These are phyloP conservation scores for Heliconius eleuchia DNA, from an alignment of 1,140 invertebrate genomes.

Conservation along the genomic window DNA sequence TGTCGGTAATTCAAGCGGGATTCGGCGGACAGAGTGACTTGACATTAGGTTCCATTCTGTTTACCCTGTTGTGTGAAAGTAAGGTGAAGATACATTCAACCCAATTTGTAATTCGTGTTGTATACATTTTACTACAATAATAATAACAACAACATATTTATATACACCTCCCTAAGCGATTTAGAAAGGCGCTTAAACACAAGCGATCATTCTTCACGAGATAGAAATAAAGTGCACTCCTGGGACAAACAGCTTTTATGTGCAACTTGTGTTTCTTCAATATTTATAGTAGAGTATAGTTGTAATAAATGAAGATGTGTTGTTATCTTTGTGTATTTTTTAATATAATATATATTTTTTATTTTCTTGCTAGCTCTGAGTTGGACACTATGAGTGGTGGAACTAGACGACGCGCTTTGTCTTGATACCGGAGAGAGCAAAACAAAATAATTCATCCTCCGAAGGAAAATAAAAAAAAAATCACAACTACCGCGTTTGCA, in stretches of 20 bases:
- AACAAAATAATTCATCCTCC: too few relatives aligned
- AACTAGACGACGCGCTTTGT: too few relatives aligned
- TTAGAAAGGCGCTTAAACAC: slow-evolving; percentile 21
- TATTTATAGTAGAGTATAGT: neutral
- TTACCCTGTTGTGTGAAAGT: too few relatives aligned
- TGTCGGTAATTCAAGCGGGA: too few relatives aligned
- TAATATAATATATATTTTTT: too few relatives aligned
- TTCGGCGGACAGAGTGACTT: too few relatives aligned
- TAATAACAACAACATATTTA: neutral
- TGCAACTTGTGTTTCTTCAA: neutral
- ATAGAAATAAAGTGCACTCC: slow-evolving; percentile 20
- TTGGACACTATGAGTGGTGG: too few relatives aligned
- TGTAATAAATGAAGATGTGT: slow-evolving; percentile 1
- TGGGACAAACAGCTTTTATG: slow-evolving; percentile 14
- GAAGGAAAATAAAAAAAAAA: too few relatives aligned
- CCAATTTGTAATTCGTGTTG: neutral
- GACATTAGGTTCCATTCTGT: too few relatives aligned
- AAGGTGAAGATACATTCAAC: neutral
- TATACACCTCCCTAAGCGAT: slow-evolving; percentile 11
- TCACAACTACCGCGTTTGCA: too few relatives aligned
- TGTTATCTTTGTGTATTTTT: neutral
- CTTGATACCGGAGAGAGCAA: too few relatives aligned
- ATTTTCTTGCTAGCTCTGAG: too few relatives aligned
- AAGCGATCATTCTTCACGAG: slow-evolving; percentile 22
- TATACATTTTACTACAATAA: neutral